These are phyloP conservation scores for Sphaeridia pumilis DNA, from an alignment of 2,888 invertebrate species.

Conservation along the genomic window DNA sequence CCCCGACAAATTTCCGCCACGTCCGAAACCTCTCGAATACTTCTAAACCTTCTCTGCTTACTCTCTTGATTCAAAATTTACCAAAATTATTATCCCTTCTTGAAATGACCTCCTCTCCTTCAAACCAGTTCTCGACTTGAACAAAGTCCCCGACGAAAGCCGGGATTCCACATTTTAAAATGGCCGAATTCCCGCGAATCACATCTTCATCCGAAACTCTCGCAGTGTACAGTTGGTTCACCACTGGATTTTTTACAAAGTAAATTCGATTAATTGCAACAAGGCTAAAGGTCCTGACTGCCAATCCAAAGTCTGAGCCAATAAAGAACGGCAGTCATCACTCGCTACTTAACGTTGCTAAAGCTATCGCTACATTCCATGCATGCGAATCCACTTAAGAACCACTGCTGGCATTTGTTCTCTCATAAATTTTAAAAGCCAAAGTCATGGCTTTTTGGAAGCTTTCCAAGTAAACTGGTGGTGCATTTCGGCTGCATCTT, in stretches of 20 bases:
- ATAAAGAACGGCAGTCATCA: no score
- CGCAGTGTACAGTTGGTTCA: constrained; percentile 58
- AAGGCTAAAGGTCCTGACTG: no score
- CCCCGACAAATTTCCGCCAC: no score
- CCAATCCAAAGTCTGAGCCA: no score
- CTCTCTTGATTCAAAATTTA: neutral
- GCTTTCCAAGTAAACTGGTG: no score
- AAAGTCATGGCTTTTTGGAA: no score
- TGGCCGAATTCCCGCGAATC: constrained; percentile 58
- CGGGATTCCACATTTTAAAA: constrained; percentile 60
- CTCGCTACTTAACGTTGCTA: no score
- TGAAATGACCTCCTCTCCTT: constrained; percentile 45
- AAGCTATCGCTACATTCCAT: no score
- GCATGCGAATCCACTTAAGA: no score
- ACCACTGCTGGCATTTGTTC: no score
- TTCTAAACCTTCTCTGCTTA: neutral
- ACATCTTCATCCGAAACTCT: constrained; percentile 62
- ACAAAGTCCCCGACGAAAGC: constrained; percentile 64
- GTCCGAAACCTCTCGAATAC: neutral
- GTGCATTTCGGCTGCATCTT: no score
- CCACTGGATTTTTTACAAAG: constrained; percentile 44
- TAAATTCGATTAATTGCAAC: neutral
- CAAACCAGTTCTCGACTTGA: constrained; percentile 57
- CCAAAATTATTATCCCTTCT: constrained; percentile 8
- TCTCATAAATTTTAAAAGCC: no score